Base-by-base conservation (phyloP, 2,797 vertebrate genomes). In the Melanotaenia pygmaea region DNA sequence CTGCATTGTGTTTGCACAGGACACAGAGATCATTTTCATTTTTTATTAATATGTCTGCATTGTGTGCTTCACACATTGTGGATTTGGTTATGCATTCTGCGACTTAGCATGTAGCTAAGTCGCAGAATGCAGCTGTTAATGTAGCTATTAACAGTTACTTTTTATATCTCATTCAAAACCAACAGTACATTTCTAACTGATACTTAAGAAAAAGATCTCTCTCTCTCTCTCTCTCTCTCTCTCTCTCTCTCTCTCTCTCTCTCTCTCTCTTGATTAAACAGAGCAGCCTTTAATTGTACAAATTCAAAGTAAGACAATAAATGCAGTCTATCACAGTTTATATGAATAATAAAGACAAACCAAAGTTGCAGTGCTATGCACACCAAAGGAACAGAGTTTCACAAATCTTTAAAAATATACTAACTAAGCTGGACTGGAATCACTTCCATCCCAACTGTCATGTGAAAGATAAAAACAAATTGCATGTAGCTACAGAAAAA, bases 41-140 rank as follows among this genome's bases (percentile, higher is more conserved):
- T 64, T 51, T 22, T 24, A 64, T 62, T 28, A 43, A 58, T 50
- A 13, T 24, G n/a, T 64, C 61, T 64, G 43, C 45, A 35, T 6
- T 35, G 20, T 34, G 20, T 22, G 20, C 38, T 45, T 7, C 6
- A 14, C 3, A 45, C 60, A 47, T 38, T 40, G 5, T 40, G 59
- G 35, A 43, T 43, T 50, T 12, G 20, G 26, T 13, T n/a, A 1
- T 14, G 13, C 53, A 56, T 34, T 64, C 28, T 32, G 20, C 10
- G 2, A 34, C 5, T 34, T 64, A n/a, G n/a, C n/a, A n/a, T n/a
- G n/a, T n/a, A n/a, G n/a, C n/a, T n/a, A n/a, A n/a, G n/a, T n/a
- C n/a, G n/a, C n/a, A n/a, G n/a, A n/a, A n/a, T n/a, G n/a, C n/a
- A n/a, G n/a, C n/a, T n/a, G n/a, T n/a, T n/a, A n/a, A n/a, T n/a